Conservation (phyloP, 2,113 vertebrate genomes). For the Rhagologus leucostigma region DNA sequence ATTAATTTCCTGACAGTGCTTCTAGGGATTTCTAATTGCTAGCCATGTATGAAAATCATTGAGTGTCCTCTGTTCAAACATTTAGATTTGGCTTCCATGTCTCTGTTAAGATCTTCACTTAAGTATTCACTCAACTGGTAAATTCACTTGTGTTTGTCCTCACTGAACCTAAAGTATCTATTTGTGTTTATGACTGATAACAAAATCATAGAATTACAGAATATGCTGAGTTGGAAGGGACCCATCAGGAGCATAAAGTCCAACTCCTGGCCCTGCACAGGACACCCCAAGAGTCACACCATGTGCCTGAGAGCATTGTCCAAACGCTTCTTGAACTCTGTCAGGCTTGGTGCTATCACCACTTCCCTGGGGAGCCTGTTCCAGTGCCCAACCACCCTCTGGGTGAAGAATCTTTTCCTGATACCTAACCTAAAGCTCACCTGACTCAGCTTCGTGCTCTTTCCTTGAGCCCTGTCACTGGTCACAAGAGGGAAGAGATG, state of each 20-base stretch:
- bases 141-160: neutral
- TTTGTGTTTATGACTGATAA: neutral
- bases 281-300: too few relatives aligned
- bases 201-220: neutral
- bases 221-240: neutral
- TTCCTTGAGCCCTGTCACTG: neutral
- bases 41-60: neutral
- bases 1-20: neutral
- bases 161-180: neutral
- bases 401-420: neutral
- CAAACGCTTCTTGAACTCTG: neutral
- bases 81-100: neutral
- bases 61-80: neutral
- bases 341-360: neutral
- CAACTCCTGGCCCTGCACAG: neutral
- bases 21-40: neutral
- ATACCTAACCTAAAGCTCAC: neutral
- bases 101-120: neutral
- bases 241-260: neutral
- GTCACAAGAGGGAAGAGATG: fast-evolving
- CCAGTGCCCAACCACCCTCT: neutral
- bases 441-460: neutral
- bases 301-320: neutral
- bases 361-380: neutral
- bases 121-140: neutral